Base-by-base conservation (phyloP, 1,140 invertebrate genomes). In the Harlomillsia oculata region DNA sequence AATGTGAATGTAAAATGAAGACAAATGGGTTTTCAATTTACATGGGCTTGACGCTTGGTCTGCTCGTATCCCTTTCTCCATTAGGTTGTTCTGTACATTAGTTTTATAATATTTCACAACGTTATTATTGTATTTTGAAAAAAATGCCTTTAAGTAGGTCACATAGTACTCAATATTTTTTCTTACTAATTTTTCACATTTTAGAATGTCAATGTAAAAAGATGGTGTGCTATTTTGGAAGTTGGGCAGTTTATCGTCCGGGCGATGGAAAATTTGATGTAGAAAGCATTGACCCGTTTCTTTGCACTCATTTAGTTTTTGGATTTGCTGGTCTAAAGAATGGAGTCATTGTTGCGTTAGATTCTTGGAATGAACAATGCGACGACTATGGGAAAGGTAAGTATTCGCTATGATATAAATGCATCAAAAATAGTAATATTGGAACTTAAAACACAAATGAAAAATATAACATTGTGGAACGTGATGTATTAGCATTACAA, bases 301-400 rank as follows among this genome's bases (percentile, higher is more conserved):
- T 86, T 0, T 88, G 84, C 67, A 84, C 84, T 0, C 84, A 88
- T 69, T 60, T 85, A 25, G 76, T 86, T 28, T 87, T 87, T 64
- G 69, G 79, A 0, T 88, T 87, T 66, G 76, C 80, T 40, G 83
- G 84, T 5, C 71, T 83, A 6, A 41, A 57, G 36, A 70, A 69
- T 43, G 77, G 76, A 2, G 66, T 66, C 0, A 68, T 82, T 1
- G 67, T 72, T 8, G 71, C 79, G n/a, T 56, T 83, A 13, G 82
- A 85, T 65, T 56, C 75, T 4, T 82, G 74, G 69, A 75, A 77
- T n/a, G 83, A 85, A 62, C 58, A 80, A 8, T 69, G 74, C 8
- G 71, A 75, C n/a, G 69, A 72, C 67, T 70, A 70, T 29, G 75
- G 76, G 11, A 70, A 71, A 32, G 49, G 49, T 51, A 6, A 3